Evolutionary conservation across 2,888 invertebrate genomes (phyloP).

Genomic region (Hoplodrina blanda): DNA sequence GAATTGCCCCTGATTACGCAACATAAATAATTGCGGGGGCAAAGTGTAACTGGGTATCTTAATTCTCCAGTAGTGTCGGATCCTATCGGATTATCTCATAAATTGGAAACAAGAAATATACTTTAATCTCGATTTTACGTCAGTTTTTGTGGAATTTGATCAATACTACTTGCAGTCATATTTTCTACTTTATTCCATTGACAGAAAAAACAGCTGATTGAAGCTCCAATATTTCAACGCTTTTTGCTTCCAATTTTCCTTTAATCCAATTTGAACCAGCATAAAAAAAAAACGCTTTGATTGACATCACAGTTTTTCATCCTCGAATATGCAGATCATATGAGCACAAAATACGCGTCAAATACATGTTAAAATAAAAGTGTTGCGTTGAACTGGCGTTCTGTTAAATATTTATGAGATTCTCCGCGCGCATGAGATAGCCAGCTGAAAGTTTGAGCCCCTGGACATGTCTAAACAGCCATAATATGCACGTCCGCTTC

Average conservation of each 20-base stretch:
- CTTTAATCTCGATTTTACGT: too few species aligned
- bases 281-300: conserved; percentile 47
- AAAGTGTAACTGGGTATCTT: too few species aligned
- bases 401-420: conserved; percentile 80
- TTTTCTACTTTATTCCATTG: not conserved
- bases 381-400: conserved; percentile 70
- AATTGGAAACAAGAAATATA: too few species aligned
- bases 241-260: conserved; percentile 24
- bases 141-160: not conserved
- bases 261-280: conserved; percentile 43
- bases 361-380: conserved; percentile 71
- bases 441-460: conserved; percentile 74
- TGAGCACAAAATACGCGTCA: conserved; percentile 65
- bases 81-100: too few species aligned
- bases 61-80: too few species aligned
- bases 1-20: too few species aligned
- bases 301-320: conserved; percentile 54
- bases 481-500: conserved; percentile 61
- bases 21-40: too few species aligned
- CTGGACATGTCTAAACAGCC: conserved; percentile 73
- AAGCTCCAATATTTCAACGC: conserved; percentile 22
- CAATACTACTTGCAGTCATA: not conserved
- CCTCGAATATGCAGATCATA: conserved; percentile 65
- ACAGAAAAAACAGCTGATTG: conserved; percentile 9
- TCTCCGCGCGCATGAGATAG: conserved; percentile 70